Base-by-base conservation (phyloP, 2,888 invertebrate genomes). In the Catocala fraxini region DNA sequence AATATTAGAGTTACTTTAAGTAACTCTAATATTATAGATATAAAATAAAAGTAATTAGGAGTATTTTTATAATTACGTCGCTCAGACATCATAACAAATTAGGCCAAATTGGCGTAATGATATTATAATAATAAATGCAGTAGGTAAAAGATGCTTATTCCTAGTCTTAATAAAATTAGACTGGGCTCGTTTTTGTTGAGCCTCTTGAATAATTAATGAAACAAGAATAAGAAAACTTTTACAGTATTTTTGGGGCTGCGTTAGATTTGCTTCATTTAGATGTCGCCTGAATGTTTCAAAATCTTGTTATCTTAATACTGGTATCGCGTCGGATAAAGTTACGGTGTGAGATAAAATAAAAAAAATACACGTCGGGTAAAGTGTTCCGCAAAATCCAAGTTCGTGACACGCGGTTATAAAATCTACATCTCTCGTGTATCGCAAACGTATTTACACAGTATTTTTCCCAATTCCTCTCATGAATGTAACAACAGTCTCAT, bases 401-500 rank as follows among this genome's bases (percentile, higher is more conserved):
- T 68, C 63, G 72, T 72, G 71, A 67, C 70, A 68, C 60, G 68
- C 56, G 71, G 52, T 75, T 74, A 73, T 77, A 75, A 81, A 80
- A 80, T 79, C 75, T 79, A 73, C 79, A 81, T 79, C 70, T 75
- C 71, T 64, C 70, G 78, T 80, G 80, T 80, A 80, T 77, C 63
- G 77, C 72, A 63, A 73, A 70, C 73, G 73, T 81, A 81, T 81
- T 83, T 75, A 75, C 77, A 73, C 72, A 66, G 79, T 80, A 77
- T 83, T 81, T 84, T 80, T 80, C 77, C 76, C 76, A 79, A 80
- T 81, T 78, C 76, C 60, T 74, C 75, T 77, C 75, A 77, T 77
- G 78, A 75, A 77, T 75, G 72, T 74, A 77, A 84, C 85, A 85
- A 80, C 71, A 81, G 81, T 49, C 83, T 86, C 84, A 85, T 86